These are phyloP conservation scores for Syritta pipiens DNA, from an alignment of 2,888 invertebrate species.

Conservation along the genomic window DNA sequence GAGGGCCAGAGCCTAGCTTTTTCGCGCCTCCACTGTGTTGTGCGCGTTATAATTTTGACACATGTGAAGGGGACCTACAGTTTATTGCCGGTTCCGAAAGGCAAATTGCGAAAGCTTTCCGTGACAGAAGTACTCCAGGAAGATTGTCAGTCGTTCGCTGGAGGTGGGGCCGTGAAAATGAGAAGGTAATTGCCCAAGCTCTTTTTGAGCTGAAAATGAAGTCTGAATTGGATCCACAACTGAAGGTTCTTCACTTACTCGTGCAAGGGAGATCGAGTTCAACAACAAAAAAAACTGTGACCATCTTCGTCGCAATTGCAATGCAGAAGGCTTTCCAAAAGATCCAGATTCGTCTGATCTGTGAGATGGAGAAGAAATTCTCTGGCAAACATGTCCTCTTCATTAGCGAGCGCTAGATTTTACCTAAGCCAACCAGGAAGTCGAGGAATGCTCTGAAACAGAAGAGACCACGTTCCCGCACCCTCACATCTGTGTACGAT, in stretches of 20 bases:
- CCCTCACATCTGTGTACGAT: conserved; percentile 98
- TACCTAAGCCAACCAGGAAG: conserved; percentile 98
- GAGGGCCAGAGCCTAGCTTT: too few species aligned
- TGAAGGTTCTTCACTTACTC: conserved; percentile 89
- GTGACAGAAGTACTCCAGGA: too few species aligned
- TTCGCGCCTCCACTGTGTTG: too few species aligned
- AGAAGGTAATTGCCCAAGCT: conserved; percentile 95
- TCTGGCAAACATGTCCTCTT: conserved; percentile 99
- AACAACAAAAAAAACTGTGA: conserved; percentile 97
- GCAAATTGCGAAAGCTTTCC: too few species aligned
- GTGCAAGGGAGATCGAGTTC: conserved; percentile 78
- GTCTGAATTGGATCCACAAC: conserved; percentile 97
- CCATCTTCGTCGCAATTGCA: conserved; percentile 99
- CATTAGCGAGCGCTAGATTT: conserved; percentile 97
- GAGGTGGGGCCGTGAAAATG: too few species aligned
- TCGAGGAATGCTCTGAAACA: conserved; percentile 89
- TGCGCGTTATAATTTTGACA: too few species aligned
- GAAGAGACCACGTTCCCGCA: conserved; percentile 89
- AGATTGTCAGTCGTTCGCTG: too few species aligned
- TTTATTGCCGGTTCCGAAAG: too few species aligned
- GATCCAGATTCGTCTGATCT: conserved; percentile 96
- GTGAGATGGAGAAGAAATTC: conserved; percentile 99
- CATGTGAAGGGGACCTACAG: too few species aligned
- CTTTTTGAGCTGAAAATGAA: conserved; percentile 97
- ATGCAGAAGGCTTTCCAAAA: conserved; percentile 98